These are phyloP conservation scores for Eubasilissa regina DNA, from an alignment of 1,140 invertebrate genomes.

Conservation along the genomic window DNA sequence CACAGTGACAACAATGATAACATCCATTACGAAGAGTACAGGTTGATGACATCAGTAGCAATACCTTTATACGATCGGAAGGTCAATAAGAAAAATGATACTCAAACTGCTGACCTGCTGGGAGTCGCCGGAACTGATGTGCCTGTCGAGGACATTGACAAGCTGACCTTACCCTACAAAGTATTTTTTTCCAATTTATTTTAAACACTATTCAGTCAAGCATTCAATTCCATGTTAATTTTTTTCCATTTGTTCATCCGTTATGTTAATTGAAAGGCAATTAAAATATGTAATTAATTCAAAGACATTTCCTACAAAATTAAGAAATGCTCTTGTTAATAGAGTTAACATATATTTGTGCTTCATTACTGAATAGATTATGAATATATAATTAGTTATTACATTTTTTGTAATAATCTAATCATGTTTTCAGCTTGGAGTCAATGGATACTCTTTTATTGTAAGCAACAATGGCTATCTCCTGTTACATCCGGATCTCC, in stretches of 20 bases:
- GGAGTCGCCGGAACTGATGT: slow-evolving; percentile 96
- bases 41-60: slow-evolving; percentile 87
- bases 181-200: slow-evolving; percentile 62
- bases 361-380: no score
- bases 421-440: slow-evolving; percentile 83
- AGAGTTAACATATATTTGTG: no score
- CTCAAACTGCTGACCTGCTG: slow-evolving; percentile 81
- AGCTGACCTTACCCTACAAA: slow-evolving; percentile 87
- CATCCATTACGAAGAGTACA: slow-evolving; percentile 68
- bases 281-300: no score
- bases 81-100: slow-evolving; percentile 74
- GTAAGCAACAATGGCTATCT: slow-evolving; percentile 98
- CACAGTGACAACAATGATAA: slow-evolving; percentile 56
- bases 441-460: slow-evolving; percentile 96
- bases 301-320: no score
- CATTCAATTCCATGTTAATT: no score
- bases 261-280: no score
- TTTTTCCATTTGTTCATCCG: no score
- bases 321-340: no score
- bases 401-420: no score
- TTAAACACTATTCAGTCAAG: no score
- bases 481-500: slow-evolving; percentile 83
- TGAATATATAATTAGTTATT: no score
- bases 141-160: slow-evolving; percentile 91
- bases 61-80: slow-evolving; percentile 88